phyloP scores from a whole-genome alignment of 2,797 vertebrate species.

The Malacoctenus gilli region DNA sequence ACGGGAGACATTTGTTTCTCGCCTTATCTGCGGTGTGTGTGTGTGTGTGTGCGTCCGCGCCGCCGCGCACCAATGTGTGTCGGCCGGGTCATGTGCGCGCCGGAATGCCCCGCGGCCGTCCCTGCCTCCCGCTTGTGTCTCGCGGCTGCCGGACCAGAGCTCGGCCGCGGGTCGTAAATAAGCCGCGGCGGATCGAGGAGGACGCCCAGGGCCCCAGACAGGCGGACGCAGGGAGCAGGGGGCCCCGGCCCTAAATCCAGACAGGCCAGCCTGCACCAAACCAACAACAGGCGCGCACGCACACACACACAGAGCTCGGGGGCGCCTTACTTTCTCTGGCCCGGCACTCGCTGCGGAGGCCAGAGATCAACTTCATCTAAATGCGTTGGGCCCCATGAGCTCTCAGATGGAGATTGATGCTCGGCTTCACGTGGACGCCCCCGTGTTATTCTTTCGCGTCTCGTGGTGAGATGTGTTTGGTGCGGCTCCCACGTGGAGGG shows the following conservation, averaged over 20 bases:
- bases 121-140: conserved; percentile 46
- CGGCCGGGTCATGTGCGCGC: conserved; percentile 34
- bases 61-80: conserved; percentile 43
- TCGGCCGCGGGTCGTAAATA: conserved; percentile 71
- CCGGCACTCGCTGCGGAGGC: conserved; percentile 52
- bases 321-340: conserved; percentile 49
- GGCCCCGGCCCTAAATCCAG: conserved; percentile 59
- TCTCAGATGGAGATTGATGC: conserved; percentile 55
- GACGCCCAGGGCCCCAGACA: conserved; percentile 65
- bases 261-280: conserved; percentile 44
- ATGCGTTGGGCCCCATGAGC: conserved; percentile 29
- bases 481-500: conserved; percentile 32
- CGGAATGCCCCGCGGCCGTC: conserved; percentile 49
- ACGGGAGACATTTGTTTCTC: conserved; percentile 61
- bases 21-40: conserved; percentile 56
- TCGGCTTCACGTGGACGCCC: conserved; percentile 21
- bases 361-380: conserved; percentile 58
- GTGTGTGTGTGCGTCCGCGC: conserved; percentile 15
- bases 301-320: conserved; percentile 21
- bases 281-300: conserved; percentile 30
- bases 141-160: conserved; percentile 43
- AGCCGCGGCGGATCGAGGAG: conserved; percentile 58
- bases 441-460: conserved; percentile 46
- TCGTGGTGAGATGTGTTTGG: conserved; percentile 28
- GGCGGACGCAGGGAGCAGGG: conserved; percentile 42